Percentiles rank a stretch among this genome's conserved stretches.
phyloP scores from a whole-genome alignment of 2,888 invertebrate species.

The Eumacrocentrus americanus region DNA sequence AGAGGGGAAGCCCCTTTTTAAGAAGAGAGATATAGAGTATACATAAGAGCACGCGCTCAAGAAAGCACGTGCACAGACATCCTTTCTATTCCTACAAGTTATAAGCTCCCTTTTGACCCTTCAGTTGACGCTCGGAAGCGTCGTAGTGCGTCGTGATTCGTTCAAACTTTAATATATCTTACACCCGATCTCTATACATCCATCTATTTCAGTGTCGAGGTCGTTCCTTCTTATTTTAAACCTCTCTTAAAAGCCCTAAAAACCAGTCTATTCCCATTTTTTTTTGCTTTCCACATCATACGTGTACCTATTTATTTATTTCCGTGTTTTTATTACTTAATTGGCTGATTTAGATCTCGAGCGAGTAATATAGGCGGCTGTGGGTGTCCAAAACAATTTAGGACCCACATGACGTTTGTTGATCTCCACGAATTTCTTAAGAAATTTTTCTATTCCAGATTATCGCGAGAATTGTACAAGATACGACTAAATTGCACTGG shows the following conservation, averaged over 20 bases:
- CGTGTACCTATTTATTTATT: too few relatives aligned
- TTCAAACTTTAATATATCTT: background rate
- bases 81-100: background rate
- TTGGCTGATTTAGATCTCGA: too few relatives aligned
- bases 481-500: too few relatives aligned
- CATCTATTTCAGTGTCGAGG: background rate
- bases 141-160: background rate
- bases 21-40: background rate
- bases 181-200: conserved; percentile 1
- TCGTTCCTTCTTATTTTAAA: background rate
- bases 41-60: background rate
- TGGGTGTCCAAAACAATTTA: conserved; percentile 21
- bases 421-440: too few relatives aligned
- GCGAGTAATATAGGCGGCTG: too few relatives aligned
- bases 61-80: background rate
- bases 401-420: conserved; percentile 4
- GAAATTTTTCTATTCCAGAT: too few relatives aligned
- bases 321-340: too few relatives aligned
- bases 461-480: too few relatives aligned
- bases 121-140: background rate
- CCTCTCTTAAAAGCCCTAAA: too few relatives aligned
- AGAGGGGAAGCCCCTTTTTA: background rate
- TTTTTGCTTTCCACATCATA: too few relatives aligned
- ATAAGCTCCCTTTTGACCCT: conserved; percentile 9
- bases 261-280: too few relatives aligned